These are phyloP conservation scores for Leptinotarsa undecemlineata DNA, from an alignment of 1,140 invertebrate genomes.

Conservation along the genomic window DNA sequence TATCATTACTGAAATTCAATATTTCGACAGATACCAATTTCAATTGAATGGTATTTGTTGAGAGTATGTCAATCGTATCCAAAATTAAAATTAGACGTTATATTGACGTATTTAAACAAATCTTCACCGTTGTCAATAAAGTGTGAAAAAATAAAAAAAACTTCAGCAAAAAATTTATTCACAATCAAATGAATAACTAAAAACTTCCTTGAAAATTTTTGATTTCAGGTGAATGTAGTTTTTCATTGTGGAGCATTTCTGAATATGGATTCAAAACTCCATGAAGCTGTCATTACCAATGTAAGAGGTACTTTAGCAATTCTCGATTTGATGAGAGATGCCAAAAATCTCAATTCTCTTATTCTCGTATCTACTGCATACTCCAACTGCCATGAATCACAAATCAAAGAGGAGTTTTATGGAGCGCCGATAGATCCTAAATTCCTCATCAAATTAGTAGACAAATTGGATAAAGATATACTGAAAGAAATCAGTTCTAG, in stretches of 20 bases:
- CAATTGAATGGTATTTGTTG: too few relatives aligned
- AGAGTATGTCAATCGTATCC: too few relatives aligned
- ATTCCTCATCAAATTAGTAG: constrained; percentile 30
- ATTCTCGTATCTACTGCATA: constrained; percentile 84
- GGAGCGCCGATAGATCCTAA: constrained; percentile 34
- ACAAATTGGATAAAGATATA: constrained; percentile 31
- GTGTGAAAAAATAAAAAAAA: too few relatives aligned
- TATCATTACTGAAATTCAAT: too few relatives aligned
- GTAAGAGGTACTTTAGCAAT: constrained; percentile 57
- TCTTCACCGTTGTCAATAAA: too few relatives aligned
- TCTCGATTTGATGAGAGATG: constrained; percentile 54
- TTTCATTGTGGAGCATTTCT: constrained; percentile 83
- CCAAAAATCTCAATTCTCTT: constrained; percentile 57
- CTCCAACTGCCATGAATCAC: constrained; percentile 72
- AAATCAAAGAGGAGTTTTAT: constrained; percentile 69
- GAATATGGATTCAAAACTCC: constrained; percentile 59
- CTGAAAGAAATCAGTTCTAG: constrained; percentile 29
- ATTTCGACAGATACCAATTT: too few relatives aligned
- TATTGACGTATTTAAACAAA: too few relatives aligned
- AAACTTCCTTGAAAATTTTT: not conserved
- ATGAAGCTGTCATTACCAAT: constrained; percentile 60
- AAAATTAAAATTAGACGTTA: too few relatives aligned
- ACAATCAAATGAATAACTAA: not conserved
- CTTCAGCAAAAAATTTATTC: not conserved
- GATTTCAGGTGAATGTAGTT: constrained; percentile 58